A percentile compares a stretch with the other conserved stretches of the same genome.
These are phyloP conservation scores for Stegostoma tigrinum DNA, from an alignment of 2,113 vertebrate genomes.

Conservation along the genomic window DNA sequence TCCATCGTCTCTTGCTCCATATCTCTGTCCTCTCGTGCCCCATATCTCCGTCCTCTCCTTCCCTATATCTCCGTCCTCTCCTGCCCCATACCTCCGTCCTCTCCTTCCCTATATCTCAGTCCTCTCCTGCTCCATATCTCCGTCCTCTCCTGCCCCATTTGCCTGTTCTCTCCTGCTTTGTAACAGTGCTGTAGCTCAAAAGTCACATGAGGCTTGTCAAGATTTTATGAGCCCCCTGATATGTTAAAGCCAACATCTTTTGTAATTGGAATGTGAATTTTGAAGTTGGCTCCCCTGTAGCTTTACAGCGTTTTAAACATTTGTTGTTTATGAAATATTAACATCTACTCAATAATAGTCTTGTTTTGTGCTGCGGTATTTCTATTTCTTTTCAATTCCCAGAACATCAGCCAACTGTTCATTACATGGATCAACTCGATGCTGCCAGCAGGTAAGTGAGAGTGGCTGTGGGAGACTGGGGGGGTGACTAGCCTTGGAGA, in stretches of 20 bases:
- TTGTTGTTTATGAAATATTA: conserved; percentile 29
- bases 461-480: neutral
- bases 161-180: neutral
- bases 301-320: conserved; percentile 13
- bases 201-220: neutral
- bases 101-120: too few relatives aligned
- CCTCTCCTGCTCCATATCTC: too few relatives aligned
- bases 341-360: neutral
- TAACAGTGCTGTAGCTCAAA: neutral
- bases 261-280: neutral
- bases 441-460: neutral
- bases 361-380: neutral
- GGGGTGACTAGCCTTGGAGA: neutral
- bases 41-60: neutral
- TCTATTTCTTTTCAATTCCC: neutral
- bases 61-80: neutral
- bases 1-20: neutral
- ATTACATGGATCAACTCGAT: neutral
- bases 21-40: neutral
- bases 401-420: neutral
- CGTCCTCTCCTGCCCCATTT: too few relatives aligned
- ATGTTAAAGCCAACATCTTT: neutral
- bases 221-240: neutral
- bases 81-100: too few relatives aligned
- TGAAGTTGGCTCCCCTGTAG: neutral